A percentile compares a stretch with the other conserved stretches of the same genome.
Evolutionary conservation across 2,888 invertebrate species (phyloP).

Genomic region (Lepidocyrtoides sp.): DNA sequence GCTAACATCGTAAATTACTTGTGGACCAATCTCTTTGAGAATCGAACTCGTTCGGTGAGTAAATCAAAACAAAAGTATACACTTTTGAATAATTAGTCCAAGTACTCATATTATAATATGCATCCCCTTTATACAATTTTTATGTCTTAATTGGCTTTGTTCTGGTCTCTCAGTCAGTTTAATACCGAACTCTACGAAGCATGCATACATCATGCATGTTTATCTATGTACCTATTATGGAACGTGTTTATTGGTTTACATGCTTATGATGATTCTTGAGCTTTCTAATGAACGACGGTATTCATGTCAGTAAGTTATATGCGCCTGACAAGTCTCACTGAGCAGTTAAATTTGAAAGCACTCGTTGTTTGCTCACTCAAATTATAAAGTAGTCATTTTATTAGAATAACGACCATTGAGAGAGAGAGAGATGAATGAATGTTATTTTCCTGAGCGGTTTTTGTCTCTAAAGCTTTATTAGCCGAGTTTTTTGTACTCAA

Average conservation of each 20-base stretch:
- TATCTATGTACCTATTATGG: conserved; percentile 3
- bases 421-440: neutral
- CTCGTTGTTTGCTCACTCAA: neutral
- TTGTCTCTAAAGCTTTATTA: neutral
- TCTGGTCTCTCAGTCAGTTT: no score
- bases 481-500: neutral
- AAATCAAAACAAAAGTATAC: conserved; percentile 18
- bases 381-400: neutral
- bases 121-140: neutral
- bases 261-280: conserved; percentile 5
- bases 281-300: neutral
- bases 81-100: conserved; percentile 7
- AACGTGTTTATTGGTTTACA: conserved; percentile 32
- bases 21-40: conserved; percentile 63
- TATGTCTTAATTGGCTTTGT: neutral
- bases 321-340: neutral
- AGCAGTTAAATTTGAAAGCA: neutral
- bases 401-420: neutral
- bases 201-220: no score
- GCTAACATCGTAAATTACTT: conserved; percentile 66
- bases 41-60: conserved; percentile 75
- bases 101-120: neutral
- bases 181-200: no score
- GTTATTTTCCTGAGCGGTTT: neutral
- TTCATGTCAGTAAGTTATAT: conserved; percentile 32